These are phyloP conservation scores for Podilymbus podiceps DNA, from an alignment of 2,113 vertebrate genomes.

Conservation along the genomic window DNA sequence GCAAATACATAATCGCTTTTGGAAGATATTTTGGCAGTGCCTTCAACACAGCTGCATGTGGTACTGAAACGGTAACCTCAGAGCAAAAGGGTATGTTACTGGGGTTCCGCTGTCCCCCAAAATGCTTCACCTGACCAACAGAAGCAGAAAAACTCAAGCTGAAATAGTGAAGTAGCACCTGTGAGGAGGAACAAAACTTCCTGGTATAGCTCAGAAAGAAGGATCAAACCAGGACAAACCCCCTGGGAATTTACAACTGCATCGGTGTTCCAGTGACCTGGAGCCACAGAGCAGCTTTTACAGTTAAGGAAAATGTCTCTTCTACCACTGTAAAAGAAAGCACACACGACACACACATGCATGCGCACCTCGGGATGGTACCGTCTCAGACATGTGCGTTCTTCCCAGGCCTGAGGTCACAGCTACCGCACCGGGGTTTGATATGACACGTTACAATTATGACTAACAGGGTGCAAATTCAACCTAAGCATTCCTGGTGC, in stretches of 20 bases:
- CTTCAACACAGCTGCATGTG: neutral
- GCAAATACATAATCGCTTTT: neutral
- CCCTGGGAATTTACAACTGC: neutral
- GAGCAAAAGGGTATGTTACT: neutral
- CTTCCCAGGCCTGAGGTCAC: neutral
- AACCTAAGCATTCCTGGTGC: neutral
- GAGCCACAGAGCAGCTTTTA: neutral
- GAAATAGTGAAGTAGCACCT: neutral
- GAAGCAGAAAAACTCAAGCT: neutral
- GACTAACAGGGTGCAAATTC: neutral
- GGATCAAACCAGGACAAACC: neutral
- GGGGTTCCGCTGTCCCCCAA: neutral
- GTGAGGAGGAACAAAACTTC: neutral
- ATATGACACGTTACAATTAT: rapidly evolving
- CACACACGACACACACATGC: neutral
- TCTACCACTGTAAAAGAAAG: neutral
- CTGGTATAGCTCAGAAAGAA: neutral
- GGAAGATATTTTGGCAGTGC: neutral
- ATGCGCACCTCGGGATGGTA: neutral
- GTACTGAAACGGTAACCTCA: neutral
- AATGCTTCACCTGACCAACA: neutral
- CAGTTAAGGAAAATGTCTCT: neutral
- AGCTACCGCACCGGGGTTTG: neutral
- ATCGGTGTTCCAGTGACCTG: neutral
- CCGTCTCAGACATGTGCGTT: rapidly evolving